Percentiles rank a stretch among this genome's conserved stretches.
These are phyloP conservation scores for Phymanthus crucifer DNA, from an alignment of 92 coral and sea anemone species.

Conservation along the genomic window DNA sequence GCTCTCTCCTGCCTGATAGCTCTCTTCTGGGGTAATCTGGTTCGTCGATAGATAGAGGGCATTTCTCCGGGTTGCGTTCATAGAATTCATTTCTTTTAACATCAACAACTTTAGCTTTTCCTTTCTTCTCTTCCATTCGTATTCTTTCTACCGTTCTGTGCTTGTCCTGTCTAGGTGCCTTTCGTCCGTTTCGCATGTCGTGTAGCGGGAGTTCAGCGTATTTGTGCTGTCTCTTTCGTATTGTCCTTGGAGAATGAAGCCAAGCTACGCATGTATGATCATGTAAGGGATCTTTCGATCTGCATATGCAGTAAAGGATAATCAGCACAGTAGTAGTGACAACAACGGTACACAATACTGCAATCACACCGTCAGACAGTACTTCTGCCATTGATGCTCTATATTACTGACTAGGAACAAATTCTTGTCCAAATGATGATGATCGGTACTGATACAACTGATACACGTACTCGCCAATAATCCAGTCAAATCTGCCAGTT, in stretches of 20 bases:
- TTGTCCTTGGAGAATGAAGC: conserved; percentile 19
- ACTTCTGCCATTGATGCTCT: not conserved
- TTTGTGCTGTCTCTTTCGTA: not conserved
- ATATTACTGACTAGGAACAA: too few relatives aligned
- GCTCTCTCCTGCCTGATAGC: not conserved
- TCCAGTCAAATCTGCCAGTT: too few relatives aligned
- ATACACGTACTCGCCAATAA: too few relatives aligned
- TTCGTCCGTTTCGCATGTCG: not conserved
- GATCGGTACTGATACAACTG: too few relatives aligned
- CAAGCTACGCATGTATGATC: conserved; percentile 37
- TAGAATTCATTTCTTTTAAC: conserved; percentile 9
- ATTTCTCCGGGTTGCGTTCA: conserved; percentile 24
- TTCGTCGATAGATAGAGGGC: conserved; percentile 15
- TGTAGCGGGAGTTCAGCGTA: not conserved
- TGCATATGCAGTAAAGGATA: conserved; percentile 22
- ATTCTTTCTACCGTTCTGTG: not conserved
- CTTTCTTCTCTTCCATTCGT: conserved; percentile 1
- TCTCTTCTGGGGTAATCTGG: not conserved
- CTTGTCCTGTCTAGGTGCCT: not conserved
- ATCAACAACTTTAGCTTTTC: not conserved
- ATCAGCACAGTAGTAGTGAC: not conserved
- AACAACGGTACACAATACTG: not conserved
- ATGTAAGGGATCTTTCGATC: conserved; percentile 21
- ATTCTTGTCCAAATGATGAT: too few relatives aligned
- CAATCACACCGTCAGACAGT: conserved; percentile 4